phyloP scores from a whole-genome alignment of 2,113 vertebrate genomes.

The Anarhynchus alexandrinus region DNA sequence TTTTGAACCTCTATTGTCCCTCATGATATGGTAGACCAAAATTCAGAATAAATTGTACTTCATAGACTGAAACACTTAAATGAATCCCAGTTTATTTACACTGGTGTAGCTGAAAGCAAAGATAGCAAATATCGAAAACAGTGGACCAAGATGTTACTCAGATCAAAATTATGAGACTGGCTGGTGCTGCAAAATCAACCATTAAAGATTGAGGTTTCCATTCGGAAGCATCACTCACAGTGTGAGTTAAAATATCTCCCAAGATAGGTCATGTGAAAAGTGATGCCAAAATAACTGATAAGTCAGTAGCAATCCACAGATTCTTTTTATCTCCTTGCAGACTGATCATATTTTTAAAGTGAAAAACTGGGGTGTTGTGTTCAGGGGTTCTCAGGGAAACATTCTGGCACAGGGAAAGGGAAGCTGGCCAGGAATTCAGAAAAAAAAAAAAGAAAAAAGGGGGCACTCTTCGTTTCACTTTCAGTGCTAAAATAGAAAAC shows the following conservation, averaged over 20 bases:
- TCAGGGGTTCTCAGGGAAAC: conserved; percentile 49
- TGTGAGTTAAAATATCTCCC: neutral
- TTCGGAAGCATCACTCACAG: neutral
- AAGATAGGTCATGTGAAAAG: conserved; percentile 39
- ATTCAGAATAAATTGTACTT: neutral
- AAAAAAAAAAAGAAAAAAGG: neutral
- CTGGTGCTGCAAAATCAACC: conserved; percentile 5
- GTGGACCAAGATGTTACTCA: neutral
- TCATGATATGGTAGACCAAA: neutral
- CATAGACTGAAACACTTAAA: neutral
- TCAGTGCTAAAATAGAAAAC: conserved; percentile 11
- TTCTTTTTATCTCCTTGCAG: conserved; percentile 11
- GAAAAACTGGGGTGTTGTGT: conserved; percentile 58
- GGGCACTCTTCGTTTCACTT: neutral
- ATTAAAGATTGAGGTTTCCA: neutral
- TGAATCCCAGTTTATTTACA: neutral
- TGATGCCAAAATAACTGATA: conserved; percentile 16
- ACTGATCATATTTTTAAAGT: conserved; percentile 40
- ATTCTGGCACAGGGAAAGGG: conserved; percentile 14
- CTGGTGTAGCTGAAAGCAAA: neutral
- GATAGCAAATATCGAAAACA: neutral
- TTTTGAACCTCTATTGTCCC: neutral
- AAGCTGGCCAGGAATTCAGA: conserved; percentile 7
- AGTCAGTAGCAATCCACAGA: conserved; percentile 11
- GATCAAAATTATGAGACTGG: neutral